phyloP scores from a whole-genome alignment of 2,797 vertebrate species.

The Odontamblyopus rebecca region DNA sequence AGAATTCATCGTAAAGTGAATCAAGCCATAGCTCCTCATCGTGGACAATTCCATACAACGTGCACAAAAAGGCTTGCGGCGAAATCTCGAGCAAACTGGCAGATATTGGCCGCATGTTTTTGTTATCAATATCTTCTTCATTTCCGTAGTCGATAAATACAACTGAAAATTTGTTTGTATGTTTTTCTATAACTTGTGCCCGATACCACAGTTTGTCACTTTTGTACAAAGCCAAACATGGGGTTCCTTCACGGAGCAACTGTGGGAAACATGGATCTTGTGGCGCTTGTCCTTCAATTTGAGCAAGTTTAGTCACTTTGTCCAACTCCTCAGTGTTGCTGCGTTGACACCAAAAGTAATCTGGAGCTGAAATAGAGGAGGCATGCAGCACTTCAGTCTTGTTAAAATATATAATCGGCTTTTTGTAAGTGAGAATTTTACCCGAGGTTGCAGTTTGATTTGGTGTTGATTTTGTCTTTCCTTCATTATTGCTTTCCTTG shows the following conservation, averaged over 20 bases:
- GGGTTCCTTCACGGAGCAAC: slow-evolving; percentile 65
- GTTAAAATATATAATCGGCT: slow-evolving; percentile 40
- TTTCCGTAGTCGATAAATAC: slow-evolving; percentile 88
- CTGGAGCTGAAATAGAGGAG: slow-evolving; percentile 76
- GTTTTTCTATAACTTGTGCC: slow-evolving; percentile 70
- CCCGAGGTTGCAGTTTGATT: not conserved
- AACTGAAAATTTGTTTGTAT: slow-evolving; percentile 50
- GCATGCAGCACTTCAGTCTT: slow-evolving; percentile 69
- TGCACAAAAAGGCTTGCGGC: slow-evolving; percentile 86
- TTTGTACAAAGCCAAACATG: slow-evolving; percentile 82
- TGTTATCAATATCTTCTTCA: slow-evolving; percentile 64
- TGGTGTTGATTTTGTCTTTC: not conserved
- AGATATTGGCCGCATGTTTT: slow-evolving; percentile 73
- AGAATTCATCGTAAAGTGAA: slow-evolving; percentile 77
- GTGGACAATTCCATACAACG: slow-evolving; percentile 65
- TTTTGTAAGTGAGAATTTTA: slow-evolving; percentile 49
- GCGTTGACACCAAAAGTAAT: slow-evolving; percentile 88
- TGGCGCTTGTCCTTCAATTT: slow-evolving; percentile 64
- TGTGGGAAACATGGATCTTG: slow-evolving; percentile 14
- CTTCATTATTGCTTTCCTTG: slow-evolving; percentile 7
- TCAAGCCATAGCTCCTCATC: slow-evolving; percentile 72
- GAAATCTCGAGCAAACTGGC: slow-evolving; percentile 63
- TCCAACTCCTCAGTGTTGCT: slow-evolving; percentile 43
- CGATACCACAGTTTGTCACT: slow-evolving; percentile 83
- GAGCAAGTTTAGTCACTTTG: slow-evolving; percentile 62